A percentile compares a stretch with the other conserved stretches of the same genome.
Conservation (phyloP, 2,797 vertebrate species). For the Danio kyathit region DNA sequence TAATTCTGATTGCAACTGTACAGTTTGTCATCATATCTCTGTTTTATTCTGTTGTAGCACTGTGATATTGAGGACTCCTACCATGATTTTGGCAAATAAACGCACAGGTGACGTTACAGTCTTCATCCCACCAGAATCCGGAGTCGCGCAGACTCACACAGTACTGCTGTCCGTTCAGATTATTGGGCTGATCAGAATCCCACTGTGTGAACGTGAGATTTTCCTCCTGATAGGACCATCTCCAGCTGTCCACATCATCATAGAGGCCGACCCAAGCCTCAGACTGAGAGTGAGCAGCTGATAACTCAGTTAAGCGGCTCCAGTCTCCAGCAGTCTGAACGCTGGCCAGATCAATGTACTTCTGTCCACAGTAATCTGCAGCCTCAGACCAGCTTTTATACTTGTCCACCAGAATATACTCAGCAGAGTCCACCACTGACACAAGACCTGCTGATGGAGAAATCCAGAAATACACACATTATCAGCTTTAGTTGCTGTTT, state of each 20-base stretch:
- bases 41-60: too few relatives aligned
- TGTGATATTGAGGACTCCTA: neutral
- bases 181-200: fast-evolving
- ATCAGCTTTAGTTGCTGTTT: too few relatives aligned
- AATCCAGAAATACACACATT: too few relatives aligned
- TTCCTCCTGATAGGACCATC: neutral
- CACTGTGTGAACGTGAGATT: slow-evolving; percentile 35
- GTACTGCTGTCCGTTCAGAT: fast-evolving
- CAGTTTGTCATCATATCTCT: too few relatives aligned
- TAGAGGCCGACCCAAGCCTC: slow-evolving; percentile 62
- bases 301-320: neutral
- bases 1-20: too few relatives aligned
- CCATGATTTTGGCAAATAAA: slow-evolving; percentile 54
- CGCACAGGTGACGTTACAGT: fast-evolving
- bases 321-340: neutral
- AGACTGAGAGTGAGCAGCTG: neutral
- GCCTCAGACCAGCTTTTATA: neutral
- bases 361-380: slow-evolving; percentile 11
- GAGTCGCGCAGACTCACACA: fast-evolving
- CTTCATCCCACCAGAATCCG: neutral
- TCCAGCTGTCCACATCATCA: slow-evolving; percentile 9
- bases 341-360: neutral
- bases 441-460: too few relatives aligned
- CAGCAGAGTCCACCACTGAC: too few relatives aligned
- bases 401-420: neutral